Base-by-base conservation (phyloP, 2,888 invertebrate genomes). In the Aphodius sticticus region DNA sequence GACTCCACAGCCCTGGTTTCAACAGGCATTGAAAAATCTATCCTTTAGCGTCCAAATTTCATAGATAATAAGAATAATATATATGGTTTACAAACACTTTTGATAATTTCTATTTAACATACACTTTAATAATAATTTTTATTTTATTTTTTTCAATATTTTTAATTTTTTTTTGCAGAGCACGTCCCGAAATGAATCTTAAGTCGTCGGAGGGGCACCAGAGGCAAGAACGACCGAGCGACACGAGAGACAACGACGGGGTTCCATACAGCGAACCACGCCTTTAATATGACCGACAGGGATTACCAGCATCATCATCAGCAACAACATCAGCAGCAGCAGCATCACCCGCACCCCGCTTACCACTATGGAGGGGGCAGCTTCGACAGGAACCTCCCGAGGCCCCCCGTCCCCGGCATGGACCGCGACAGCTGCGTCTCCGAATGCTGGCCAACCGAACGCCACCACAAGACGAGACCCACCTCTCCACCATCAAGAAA, bases 351-450 rank as follows among this genome's bases (percentile, higher is more conserved):
- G 26, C 26, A 26, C 26, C 26, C 26, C 26, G 26, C 26, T 26
- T 26, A 26, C 26, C 26, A 53, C 53, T 53, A 53, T 53, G 53
- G 53, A 53, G 53, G 53, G 12, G 82, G 81, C 76, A 81, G 76
- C 80, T 89, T 89, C 82, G 88, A 89, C 83, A 93, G 93, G 90
- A 93, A 93, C 91, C 93, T 93, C 90, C 95, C 95, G 88, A 92
- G 96, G 92, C 96, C 96, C 90, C 96, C 96, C 87, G 95, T 96
- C 88, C 94, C 95, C 87, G 96, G 95, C 91, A 92, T 93, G 91
- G 93, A 94, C 88, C 91, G 91, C 78, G 85, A 85, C 76, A 87
- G 86, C 82, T 86, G 85, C 81, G 81, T 85, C 77, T 86, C 88
- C 7, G 88, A 88, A 80, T 87, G 88, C 86, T 87, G 84, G 76